Evolutionary conservation across 1,140 invertebrate species (phyloP).

Genomic region (Lutraria rhynchaena): DNA sequence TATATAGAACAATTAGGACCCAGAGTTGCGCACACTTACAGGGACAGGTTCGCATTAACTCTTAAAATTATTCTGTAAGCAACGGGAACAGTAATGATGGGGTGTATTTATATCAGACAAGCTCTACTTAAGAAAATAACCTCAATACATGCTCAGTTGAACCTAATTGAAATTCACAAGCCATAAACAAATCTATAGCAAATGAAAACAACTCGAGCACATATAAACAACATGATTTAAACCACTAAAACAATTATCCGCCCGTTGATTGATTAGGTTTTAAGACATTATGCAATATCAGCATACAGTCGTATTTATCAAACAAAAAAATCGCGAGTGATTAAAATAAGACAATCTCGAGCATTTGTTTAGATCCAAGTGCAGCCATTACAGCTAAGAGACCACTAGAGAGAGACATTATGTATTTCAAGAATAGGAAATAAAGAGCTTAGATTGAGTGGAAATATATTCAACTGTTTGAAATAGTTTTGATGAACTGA

Average conservation of each 20-base stretch:
- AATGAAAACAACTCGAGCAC: slow-evolving; percentile 40
- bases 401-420: slow-evolving; percentile 31
- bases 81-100: no score
- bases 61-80: no score
- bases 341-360: slow-evolving; percentile 52
- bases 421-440: slow-evolving; percentile 30
- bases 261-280: slow-evolving; percentile 35
- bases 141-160: background rate
- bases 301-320: slow-evolving; percentile 28
- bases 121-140: no score
- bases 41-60: no score
- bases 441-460: slow-evolving; percentile 24
- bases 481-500: slow-evolving; percentile 32
- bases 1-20: no score
- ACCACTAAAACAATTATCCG: slow-evolving; percentile 47
- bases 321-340: slow-evolving; percentile 39
- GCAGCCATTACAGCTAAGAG: slow-evolving; percentile 46
- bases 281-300: slow-evolving; percentile 55
- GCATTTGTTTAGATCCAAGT: slow-evolving; percentile 44
- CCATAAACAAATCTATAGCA: slow-evolving; percentile 37
- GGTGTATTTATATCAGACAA: no score
- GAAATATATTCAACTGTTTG: slow-evolving; percentile 46
- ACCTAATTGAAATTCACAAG: slow-evolving; percentile 5
- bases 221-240: slow-evolving; percentile 49
- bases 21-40: no score